Conservation (phyloP, 2,888 invertebrate genomes). For the Branchipolynoe longqiensis region DNA sequence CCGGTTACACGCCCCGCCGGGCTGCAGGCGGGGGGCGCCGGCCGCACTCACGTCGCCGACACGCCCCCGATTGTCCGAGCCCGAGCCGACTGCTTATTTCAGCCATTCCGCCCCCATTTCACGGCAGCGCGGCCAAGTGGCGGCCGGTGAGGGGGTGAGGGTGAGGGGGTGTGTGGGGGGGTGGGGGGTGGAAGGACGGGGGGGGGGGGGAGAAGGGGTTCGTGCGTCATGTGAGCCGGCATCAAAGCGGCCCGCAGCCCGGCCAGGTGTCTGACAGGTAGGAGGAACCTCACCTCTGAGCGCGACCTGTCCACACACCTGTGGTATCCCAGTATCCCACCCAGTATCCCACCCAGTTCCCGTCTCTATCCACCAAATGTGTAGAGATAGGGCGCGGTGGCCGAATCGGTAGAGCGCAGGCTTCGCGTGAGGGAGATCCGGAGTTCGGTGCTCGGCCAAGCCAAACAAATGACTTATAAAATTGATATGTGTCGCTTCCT, state of each 20-base stretch:
- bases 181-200: too few relatives aligned
- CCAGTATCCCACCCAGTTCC: too few relatives aligned
- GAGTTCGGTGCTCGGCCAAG: too few relatives aligned
- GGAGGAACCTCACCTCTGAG: neutral
- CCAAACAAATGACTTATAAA: too few relatives aligned
- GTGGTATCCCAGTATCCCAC: neutral
- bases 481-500: too few relatives aligned
- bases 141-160: neutral
- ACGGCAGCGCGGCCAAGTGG: neutral
- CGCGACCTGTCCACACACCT: neutral
- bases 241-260: neutral
- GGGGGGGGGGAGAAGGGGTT: neutral
- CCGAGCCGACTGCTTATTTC: neutral
- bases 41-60: too few relatives aligned
- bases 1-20: conserved; percentile 12
- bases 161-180: too few relatives aligned
- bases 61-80: neutral
- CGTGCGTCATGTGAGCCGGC: neutral
- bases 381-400: too few relatives aligned
- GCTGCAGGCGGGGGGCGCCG: neutral
- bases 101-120: too few relatives aligned
- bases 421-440: too few relatives aligned
- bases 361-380: too few relatives aligned
- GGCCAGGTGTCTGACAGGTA: neutral
- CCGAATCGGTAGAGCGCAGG: too few relatives aligned